Base-by-base conservation (phyloP, 2,797 vertebrate species). In the Acanthopagrus latus region DNA sequence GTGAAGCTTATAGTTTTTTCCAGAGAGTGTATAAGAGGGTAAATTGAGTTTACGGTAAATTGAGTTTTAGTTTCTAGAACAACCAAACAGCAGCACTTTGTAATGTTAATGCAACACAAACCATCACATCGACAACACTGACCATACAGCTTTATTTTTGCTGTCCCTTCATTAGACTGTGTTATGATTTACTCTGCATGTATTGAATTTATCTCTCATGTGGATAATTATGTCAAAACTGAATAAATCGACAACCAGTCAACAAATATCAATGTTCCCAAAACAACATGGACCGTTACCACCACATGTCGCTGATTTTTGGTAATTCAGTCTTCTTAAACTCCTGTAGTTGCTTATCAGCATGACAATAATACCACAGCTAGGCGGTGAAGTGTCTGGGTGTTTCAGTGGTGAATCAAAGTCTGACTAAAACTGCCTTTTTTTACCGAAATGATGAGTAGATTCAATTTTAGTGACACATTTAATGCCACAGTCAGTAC, bases 1-100 rank as follows among this genome's bases (percentile, higher is more conserved):
- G 57, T 79, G 14, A 78, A 54, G 63, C 16, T 27, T 27, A 20
- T 21, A 23, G 50, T 64, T 74, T 3, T 74, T 29, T 73, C 21
- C 63, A 33, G 7, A 21, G 57, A 43, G 16, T 8, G 23, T 52
- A 43, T 63, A 29, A 48, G 27, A 78, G 47, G 74, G 54, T n/a
- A n/a, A n/a, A n/a, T n/a, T n/a, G n/a, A n/a, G n/a, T n/a, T n/a
- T 48, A 13, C 33, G 46, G 11, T 48, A 41, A 44, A 73, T 50
- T 47, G 7, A 29, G 14, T 44, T 63, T 54, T 44, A 25, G 4
- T 55, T 75, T 50, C 66, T 64, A 71, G 16, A 50, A 51, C 18
- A 48, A 59, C 2, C 7, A 0, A 38, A 33, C n/a, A 52, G 43
- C 7, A 59, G 20, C 25, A 20, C 50, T 59, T 13, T 33, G 41